Conservation (phyloP, 2,113 vertebrate genomes). For the Caretta caretta region DNA sequence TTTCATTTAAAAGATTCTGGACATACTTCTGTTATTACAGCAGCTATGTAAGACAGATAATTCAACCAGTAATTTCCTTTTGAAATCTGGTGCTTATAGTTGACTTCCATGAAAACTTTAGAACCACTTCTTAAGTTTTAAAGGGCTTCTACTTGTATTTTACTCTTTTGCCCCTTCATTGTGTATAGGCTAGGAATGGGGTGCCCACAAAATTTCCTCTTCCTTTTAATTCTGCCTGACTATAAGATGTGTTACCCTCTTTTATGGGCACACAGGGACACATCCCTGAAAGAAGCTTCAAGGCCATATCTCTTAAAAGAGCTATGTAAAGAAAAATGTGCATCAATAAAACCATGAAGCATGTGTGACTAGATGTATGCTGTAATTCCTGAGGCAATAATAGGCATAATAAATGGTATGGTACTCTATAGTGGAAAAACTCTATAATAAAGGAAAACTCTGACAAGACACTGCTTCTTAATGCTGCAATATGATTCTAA, state of each 20-base stretch:
- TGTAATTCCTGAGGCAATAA: background rate
- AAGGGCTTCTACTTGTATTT: background rate
- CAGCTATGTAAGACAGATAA: background rate
- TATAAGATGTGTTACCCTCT: fast-evolving
- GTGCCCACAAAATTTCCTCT: background rate
- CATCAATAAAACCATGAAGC: background rate
- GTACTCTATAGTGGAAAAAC: background rate
- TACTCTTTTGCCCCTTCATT: background rate
- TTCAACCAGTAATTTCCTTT: background rate
- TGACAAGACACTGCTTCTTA: background rate
- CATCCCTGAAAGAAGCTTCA: background rate
- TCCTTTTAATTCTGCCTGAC: background rate
- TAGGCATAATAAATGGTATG: background rate
- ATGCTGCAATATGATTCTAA: background rate
- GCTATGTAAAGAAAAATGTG: background rate
- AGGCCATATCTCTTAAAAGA: background rate
- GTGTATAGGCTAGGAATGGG: no score
- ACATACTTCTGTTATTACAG: background rate
- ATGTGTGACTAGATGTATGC: background rate
- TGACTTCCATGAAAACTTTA: background rate
- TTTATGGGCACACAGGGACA: background rate
- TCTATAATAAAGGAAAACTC: background rate
- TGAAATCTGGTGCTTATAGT: background rate
- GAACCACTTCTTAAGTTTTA: background rate
- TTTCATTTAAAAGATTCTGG: background rate